Evolutionary conservation across 2,113 vertebrate genomes (phyloP), one percentile per base, ranked within the genome.

Genomic region (Zapornia atra): DNA sequence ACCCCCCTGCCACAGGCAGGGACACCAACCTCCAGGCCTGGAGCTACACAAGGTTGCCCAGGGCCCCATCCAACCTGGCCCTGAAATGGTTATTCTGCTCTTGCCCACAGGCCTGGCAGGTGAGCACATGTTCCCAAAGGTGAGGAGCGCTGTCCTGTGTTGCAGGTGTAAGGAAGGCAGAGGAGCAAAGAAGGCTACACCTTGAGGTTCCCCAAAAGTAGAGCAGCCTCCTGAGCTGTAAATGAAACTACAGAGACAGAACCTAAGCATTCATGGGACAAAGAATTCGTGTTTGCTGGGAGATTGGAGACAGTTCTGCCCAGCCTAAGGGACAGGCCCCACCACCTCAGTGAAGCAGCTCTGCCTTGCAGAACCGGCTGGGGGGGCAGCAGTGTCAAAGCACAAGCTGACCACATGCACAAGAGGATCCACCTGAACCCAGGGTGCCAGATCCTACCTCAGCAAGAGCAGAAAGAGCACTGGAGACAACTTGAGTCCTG

Each of bases 81-180:
- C n/a, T n/a, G n/a, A n/a, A n/a, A n/a, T 2, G 40, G 60, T 0
- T 25, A 59, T 13, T 19, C 38, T 34, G 21, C 0, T 1, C n/a
- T 31, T 48, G 34, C 24, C 70, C n/a, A 31, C 64, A 42, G 68
- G 34, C 33, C 50, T 26, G 13, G 18, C 38, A 22, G 11, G 16
- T 1, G 6, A 22, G 11, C 2, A 5, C 5, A 3, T 5, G 5
- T 11, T 46, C 48, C 40, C 33, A 56, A 42, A n/a, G 46, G 6
- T 46, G 33, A 11, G 28, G 28, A 51, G 13, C 29, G 24, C 12
- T n/a, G 38, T 8, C 18, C 26, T 12, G 8, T 24, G 46, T 22
- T 6, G n/a, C 0, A 0, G 7, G 20, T 25, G 10, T 10, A 14
- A 10, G 19, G 53, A 71, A 68, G 14, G 15, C 34, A 48, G 11